These are phyloP conservation scores for Erpornis zantholeuca DNA, from an alignment of 2,113 vertebrate species.

Conservation along the genomic window DNA sequence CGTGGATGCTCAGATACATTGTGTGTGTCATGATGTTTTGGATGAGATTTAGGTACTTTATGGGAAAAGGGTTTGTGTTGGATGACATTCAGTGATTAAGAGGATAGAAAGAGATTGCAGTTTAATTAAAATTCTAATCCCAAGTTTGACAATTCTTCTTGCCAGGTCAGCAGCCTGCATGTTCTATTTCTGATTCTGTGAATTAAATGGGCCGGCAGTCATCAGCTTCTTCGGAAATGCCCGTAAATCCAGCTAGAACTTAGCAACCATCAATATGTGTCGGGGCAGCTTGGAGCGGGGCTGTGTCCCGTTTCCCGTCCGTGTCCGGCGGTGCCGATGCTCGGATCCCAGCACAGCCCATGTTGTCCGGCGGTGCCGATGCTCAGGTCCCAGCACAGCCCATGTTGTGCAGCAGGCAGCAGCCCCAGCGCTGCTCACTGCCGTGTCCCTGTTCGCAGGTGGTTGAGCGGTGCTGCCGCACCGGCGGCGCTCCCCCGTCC, in stretches of 20 bases:
- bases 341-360: too few relatives aligned
- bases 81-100: slow-evolving; percentile 32
- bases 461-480: slow-evolving; percentile 69
- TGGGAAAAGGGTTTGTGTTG: slow-evolving; percentile 8
- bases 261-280: neutral
- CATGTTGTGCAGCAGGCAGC: too few relatives aligned
- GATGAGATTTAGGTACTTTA: slow-evolving; percentile 36
- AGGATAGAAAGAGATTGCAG: slow-evolving; percentile 63
- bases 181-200: slow-evolving; percentile 54
- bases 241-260: slow-evolving; percentile 41
- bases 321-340: neutral
- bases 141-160: slow-evolving; percentile 61
- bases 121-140: slow-evolving; percentile 77
- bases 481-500: slow-evolving; percentile 62
- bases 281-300: slow-evolving; percentile 13
- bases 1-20: neutral
- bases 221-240: slow-evolving; percentile 1
- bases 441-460: slow-evolving; percentile 71
- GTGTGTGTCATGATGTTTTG: neutral
- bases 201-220: slow-evolving; percentile 58
- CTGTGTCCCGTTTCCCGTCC: neutral
- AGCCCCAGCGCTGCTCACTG: too few relatives aligned
- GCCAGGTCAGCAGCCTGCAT: slow-evolving; percentile 68
- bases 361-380: neutral
- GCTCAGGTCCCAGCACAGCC: too few relatives aligned